Evolutionary conservation across 1,140 invertebrate species (phyloP).

Genomic region (Melipona quadrifasciata): DNA sequence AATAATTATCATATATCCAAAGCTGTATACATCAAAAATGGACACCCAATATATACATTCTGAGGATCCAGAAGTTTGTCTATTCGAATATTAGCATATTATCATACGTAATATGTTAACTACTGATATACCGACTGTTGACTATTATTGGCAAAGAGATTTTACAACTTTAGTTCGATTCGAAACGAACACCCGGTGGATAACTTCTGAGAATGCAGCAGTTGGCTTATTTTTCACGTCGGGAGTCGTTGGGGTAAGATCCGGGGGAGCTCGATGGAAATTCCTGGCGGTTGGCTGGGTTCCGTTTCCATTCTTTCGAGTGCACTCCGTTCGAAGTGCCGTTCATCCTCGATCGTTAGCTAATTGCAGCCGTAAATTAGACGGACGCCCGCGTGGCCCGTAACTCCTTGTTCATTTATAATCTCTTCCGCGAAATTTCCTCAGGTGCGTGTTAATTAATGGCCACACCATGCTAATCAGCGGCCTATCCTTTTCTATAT

Average conservation of each 20-base stretch:
- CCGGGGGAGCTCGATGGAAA: not conserved
- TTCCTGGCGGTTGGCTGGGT: not conserved
- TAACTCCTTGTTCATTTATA: constrained; percentile 61
- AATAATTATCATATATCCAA: too few relatives aligned
- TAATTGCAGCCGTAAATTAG: constrained; percentile 60
- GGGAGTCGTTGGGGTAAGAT: not conserved
- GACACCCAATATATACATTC: too few relatives aligned
- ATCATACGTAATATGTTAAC: not conserved
- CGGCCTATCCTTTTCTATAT: not conserved
- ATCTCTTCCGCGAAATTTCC: constrained; percentile 64
- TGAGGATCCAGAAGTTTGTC: too few relatives aligned
- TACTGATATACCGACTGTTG: too few relatives aligned
- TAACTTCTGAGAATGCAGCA: not conserved
- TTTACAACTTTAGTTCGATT: not conserved
- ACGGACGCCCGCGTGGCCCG: constrained; percentile 24
- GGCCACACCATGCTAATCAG: constrained; percentile 13
- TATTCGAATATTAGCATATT: too few relatives aligned
- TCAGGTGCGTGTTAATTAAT: constrained; percentile 64
- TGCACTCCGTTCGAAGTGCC: constrained; percentile 30
- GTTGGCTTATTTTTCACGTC: not conserved
- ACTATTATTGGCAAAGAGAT: not conserved
- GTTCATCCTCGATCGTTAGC: constrained; percentile 55
- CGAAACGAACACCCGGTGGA: not conserved
- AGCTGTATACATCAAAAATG: too few relatives aligned
- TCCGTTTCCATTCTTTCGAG: constrained; percentile 42